Evolutionary conservation across 2,888 invertebrate genomes (phyloP).

Genomic region (Xanthostigma xanthostigma): DNA sequence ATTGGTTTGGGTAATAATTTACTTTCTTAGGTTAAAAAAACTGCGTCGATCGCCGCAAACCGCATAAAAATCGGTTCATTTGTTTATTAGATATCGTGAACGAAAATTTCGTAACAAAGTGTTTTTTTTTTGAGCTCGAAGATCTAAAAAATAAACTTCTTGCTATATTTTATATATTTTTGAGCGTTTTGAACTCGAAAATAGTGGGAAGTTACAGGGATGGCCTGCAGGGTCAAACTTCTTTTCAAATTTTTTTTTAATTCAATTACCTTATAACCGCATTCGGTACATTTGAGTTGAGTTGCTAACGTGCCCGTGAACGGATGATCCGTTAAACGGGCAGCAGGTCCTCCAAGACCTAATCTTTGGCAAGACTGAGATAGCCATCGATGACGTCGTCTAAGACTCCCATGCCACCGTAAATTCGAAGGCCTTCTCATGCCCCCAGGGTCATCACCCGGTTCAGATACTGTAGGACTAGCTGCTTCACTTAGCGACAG

Average conservation of each 20-base stretch:
- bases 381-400: conserved; percentile 11
- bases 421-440: conserved; percentile 24
- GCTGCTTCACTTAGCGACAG: conserved; percentile 11
- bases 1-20: no score
- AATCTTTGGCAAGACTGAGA: conserved; percentile 27
- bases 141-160: no score
- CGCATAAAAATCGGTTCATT: no score
- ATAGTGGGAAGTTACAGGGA: no score
- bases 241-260: not conserved
- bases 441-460: conserved; percentile 1
- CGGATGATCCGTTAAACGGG: conserved; percentile 36
- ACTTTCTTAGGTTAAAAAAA: no score
- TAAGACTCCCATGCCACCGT: conserved; percentile 20
- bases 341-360: conserved; percentile 32
- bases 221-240: no score
- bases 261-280: conserved; percentile 44
- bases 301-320: conserved; percentile 63
- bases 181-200: no score
- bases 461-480: conserved; percentile 8
- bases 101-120: no score
- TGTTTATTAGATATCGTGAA: no score
- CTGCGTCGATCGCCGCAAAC: no score
- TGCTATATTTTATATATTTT: no score
- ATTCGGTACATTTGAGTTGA: conserved; percentile 58
- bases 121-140: no score